Percentiles rank a stretch among this genome's conserved stretches.
Evolutionary conservation across 2,113 vertebrate species (phyloP).

Genomic region (Clarias magur): DNA sequence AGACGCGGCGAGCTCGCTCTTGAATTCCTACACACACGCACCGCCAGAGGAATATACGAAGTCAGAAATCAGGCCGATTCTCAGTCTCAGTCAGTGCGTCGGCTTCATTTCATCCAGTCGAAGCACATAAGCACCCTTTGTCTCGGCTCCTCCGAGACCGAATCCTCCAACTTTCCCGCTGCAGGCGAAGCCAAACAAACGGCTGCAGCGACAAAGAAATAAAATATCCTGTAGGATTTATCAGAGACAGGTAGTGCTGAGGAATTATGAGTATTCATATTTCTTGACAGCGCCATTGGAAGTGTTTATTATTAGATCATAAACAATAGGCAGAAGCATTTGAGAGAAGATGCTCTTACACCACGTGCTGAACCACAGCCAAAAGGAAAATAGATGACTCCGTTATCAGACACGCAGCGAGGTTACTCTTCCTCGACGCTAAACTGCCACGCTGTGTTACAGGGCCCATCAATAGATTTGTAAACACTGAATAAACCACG

Average conservation of each 20-base stretch:
- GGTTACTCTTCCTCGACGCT: conserved; percentile 28
- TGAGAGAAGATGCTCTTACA: conserved; percentile 22
- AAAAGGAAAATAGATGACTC: conserved; percentile 41
- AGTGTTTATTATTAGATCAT: conserved; percentile 58
- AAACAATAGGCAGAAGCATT: conserved; percentile 44
- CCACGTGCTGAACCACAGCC: conserved; percentile 28
- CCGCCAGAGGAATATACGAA: conserved; percentile 15
- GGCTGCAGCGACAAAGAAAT: conserved; percentile 27
- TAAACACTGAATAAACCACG: background rate
- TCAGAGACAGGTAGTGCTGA: conserved; percentile 46
- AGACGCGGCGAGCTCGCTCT: background rate
- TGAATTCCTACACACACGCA: conserved; percentile 22
- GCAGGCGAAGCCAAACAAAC: conserved; percentile 45
- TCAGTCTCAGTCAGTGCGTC: conserved; percentile 13
- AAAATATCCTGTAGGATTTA: conserved; percentile 44
- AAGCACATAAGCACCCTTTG: conserved; percentile 43
- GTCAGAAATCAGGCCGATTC: conserved; percentile 22
- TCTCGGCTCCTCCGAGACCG: conserved; percentile 39
- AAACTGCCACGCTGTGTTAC: conserved; percentile 8
- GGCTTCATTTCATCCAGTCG: conserved; percentile 30
- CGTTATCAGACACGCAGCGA: conserved; percentile 13
- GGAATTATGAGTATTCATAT: conserved; percentile 52
- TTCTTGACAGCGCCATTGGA: conserved; percentile 42
- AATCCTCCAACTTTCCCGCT: conserved; percentile 29
- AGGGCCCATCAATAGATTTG: conserved; percentile 23